phyloP scores from a whole-genome alignment of 2,888 invertebrate genomes.

The Dorcus parallelipipedus region DNA sequence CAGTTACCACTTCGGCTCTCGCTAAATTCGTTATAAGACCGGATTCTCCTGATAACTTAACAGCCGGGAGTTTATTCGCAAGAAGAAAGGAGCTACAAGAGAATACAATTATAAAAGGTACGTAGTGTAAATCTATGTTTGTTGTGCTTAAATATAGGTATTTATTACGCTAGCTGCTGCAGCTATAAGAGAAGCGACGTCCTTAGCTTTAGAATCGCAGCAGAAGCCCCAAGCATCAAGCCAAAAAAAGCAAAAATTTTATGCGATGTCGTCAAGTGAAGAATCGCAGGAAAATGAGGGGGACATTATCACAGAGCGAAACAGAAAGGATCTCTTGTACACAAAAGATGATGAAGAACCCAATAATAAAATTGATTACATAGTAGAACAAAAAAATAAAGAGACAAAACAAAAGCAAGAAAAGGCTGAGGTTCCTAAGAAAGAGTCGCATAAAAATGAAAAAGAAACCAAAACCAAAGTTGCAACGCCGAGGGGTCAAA shows the following conservation, averaged over 20 bases:
- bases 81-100: constrained; percentile 46
- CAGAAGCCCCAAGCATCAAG: neutral
- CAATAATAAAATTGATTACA: constrained; percentile 50
- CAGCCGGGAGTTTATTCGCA: constrained; percentile 64
- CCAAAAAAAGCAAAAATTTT: constrained; percentile 8
- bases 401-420: constrained; percentile 42
- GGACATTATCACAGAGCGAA: constrained; percentile 26
- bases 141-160: neutral
- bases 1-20: constrained; percentile 32
- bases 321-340: constrained; percentile 51
- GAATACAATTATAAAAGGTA: constrained; percentile 37
- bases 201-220: constrained; percentile 16
- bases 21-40: constrained; percentile 54
- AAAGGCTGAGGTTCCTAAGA: constrained; percentile 12
- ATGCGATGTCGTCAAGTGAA: neutral
- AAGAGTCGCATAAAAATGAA: constrained; percentile 8
- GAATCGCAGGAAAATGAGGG: neutral
- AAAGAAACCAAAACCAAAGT: neutral
- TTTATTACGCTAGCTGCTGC: constrained; percentile 45
- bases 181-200: constrained; percentile 49
- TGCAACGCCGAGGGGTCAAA: neutral
- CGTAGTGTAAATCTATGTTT: constrained; percentile 1
- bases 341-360: constrained; percentile 48
- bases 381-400: constrained; percentile 46
- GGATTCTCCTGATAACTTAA: constrained; percentile 56